Evolutionary conservation across 1,140 invertebrate genomes (phyloP), one percentile per base, ranked within the genome.

Genomic region (Cydia amplana): DNA sequence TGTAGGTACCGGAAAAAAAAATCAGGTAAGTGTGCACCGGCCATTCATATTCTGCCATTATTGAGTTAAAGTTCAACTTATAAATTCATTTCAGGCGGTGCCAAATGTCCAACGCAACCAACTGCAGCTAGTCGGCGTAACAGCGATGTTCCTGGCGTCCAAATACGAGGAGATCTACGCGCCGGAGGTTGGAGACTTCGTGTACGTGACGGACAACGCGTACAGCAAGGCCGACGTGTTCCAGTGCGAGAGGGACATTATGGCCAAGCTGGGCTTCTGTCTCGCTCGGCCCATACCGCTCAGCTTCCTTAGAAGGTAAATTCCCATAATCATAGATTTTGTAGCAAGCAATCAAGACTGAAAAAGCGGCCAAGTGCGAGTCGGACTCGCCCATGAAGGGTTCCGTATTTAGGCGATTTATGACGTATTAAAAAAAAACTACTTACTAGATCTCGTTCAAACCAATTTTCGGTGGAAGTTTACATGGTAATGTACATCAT

Each of bases 101-200:
- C 85, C 86, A 77, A 86, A 85, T 75, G 94, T 97, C 79, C 91
- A 95, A 78, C 93, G 95, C 79, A 95, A 94, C 79, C 94, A 95
- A 76, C 93, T 99, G 46, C 98, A 99, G 90, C 93, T 99, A 63
- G 97, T 99, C 51, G 99, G 98, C 0, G 96, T 98, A 0, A 96
- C 98, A 2, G 96, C 97, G 0, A 95, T 99, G 95, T 96, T 98
- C 80, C 95, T 99, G 76, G 98, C 98, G 12, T 96, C 96, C 80
- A 99, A 99, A 90, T 99, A 98, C 85, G 98, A 99, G 93, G 99
- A 99, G 93, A 97, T 99, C 85, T 98, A 97, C 83, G 94, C 96
- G 5, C 98, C 98, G 3, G 96, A 97, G 74, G 94, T 99, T 36
- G 93, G 92, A 1, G 98, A 99, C 90, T 99, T 98, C 93, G 96